Evolutionary conservation across 2,888 invertebrate species (phyloP), one percentile per base, ranked within the genome.

Genomic region (Cryptocheilus praepositus): DNA sequence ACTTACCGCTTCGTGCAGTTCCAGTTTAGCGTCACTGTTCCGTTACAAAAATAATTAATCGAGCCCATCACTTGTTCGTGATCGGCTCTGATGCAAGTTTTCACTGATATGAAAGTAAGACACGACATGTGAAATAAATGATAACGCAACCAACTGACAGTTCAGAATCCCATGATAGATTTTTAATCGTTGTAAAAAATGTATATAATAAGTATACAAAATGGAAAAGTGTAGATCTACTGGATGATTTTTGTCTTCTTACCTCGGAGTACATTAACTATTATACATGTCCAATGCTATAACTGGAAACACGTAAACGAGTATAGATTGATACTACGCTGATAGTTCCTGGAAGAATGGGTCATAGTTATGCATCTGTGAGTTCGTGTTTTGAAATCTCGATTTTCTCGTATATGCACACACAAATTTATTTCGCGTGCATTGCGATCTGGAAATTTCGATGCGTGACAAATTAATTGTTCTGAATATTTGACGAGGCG

Each of bases 11-110:
- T n/a, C n/a, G 44, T 7, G 19, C 18, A 25, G 44, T 53, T 60
- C 61, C 61, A 44, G 2, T 36, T 45, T 45, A 46, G 61, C 44
- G 61, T 36, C 52, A 52, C 61, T 61, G 43, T 61, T 61, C 61
- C 61, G 44, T 22, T 61, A 22, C 22, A 43, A 44, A 53, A 58
- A 28, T 22, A 19, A 21, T 61, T 61, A 61, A 13, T 36, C 51
- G 36, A 51, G 28, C 19, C 44, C 43, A 51, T 60, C 60, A 36
- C 36, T 60, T 8, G 2, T 18, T 44, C 36, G 44, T 56, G 21
- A 52, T 52, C 21, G 56, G 21, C 56, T 36, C 18, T 4, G 43
- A 56, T 2, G 16, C 16, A 13, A 44, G 16, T 56, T 44, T 16
- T 28, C 8, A n/a, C 13, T 11, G 1, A n/a, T n/a, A 49, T n/a